Evolutionary conservation across 2,113 vertebrate genomes (phyloP), one percentile per base, ranked within the genome.

Genomic region (Butorides virescens): DNA sequence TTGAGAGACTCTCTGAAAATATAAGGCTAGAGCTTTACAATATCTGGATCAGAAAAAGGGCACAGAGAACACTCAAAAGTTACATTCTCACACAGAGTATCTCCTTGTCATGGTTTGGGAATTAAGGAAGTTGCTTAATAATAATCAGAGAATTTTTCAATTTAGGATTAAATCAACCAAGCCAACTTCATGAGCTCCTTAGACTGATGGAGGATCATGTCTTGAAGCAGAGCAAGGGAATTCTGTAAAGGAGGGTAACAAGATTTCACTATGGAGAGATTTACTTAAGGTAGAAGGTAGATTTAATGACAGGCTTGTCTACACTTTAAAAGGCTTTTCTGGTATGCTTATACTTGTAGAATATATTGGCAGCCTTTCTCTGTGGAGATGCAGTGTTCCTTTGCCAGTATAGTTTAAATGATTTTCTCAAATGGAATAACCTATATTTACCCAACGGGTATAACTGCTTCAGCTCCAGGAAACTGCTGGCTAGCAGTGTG

Each of bases 281-380:
- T 92, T 93, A 82, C 46, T 96, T 63, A 50, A 53, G 67, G 52
- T 75, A 62, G 59, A 85, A 93, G 36, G 56, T 61, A 71, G 47
- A 47, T 95, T 68, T 91, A 88, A 77, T 80, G 66, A 65, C 82
- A 96, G 93, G 36, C 42, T 90, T 87, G 67, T 75, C 62, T 72
- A 63, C 18, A 44, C 76, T 81, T 91, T 81, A 37, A 79, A 95
- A 73, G 58, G 78, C 56, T 92, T 94, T 95, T 92, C 71, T 92
- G 47, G 18, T 77, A 44, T 75, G 50, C 36, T 76, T 80, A 27
- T 55, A 55, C 17, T 74, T 85, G n/a, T 56, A 86, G 62, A 75
- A 55, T 90, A 67, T 70, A 42, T 50, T 88, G 52, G 22, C 53
- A 92, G 17, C 19, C 23, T 95, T 93, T 47, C 52, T 70, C n/a